phyloP scores from a whole-genome alignment of 2,113 vertebrate species.

The Pteronura brasiliensis region DNA sequence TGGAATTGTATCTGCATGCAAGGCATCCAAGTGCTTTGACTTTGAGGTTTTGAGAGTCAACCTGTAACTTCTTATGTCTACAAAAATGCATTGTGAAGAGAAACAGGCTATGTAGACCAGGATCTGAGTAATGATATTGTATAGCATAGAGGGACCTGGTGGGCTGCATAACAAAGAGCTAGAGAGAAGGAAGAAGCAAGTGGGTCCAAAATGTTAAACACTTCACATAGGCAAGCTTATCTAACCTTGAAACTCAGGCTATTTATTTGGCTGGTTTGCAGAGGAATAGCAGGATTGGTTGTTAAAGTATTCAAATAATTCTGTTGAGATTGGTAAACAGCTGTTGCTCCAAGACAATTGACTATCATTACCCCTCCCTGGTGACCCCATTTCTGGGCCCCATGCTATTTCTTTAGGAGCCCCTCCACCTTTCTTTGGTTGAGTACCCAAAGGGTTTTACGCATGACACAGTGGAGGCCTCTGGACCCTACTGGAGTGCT shows the following conservation, averaged over 20 bases:
- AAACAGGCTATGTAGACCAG: neutral
- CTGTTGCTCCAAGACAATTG: neutral
- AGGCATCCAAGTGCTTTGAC: neutral
- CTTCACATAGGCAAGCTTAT: neutral
- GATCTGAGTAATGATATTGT: neutral
- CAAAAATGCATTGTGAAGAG: neutral
- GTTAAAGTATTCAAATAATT: neutral
- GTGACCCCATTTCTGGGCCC: neutral
- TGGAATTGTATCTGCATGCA: neutral
- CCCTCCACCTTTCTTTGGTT: neutral
- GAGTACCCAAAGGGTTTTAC: neutral
- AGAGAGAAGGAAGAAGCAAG: neutral
- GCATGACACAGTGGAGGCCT: neutral
- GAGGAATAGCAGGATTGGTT: neutral
- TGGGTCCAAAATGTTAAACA: neutral
- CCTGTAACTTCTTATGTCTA: neutral
- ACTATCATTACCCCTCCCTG: rapidly evolving
- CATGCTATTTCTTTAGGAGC: neutral
- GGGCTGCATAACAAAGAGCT: neutral
- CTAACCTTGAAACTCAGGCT: neutral
- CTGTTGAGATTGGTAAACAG: neutral
- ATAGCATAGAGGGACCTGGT: rapidly evolving
- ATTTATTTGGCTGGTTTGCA: neutral
- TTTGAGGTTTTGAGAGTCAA: neutral
- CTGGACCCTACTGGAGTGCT: neutral